Conservation (phyloP, 37 sponge, comb jelly and placozoan species). For the Oopsacas minuta region DNA sequence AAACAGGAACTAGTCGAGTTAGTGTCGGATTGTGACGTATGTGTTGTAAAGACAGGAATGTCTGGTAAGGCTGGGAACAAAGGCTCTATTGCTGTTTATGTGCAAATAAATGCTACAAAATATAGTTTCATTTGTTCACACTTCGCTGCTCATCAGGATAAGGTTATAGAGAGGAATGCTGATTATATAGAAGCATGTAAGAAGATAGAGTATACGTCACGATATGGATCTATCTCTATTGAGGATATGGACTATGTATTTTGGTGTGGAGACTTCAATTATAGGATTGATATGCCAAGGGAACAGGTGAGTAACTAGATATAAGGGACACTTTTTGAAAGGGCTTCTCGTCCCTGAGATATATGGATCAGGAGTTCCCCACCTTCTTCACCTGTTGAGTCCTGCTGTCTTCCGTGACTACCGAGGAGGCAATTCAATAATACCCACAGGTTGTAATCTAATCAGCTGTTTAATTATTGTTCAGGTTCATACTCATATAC, state of each 20-base stretch:
- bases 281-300: conserved; percentile 80
- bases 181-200: conserved; percentile 72
- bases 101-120: background rate
- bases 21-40: conserved; percentile 64
- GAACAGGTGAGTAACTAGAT: conserved; percentile 25
- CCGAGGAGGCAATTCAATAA: background rate
- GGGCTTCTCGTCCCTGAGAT: no score
- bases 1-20: conserved; percentile 57
- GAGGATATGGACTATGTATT: conserved; percentile 91
- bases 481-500: background rate
- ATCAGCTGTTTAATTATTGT: background rate
- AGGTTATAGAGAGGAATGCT: conserved; percentile 69
- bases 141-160: conserved; percentile 88
- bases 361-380: no score
- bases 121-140: conserved; percentile 92
- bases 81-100: conserved; percentile 64
- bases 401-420: background rate
- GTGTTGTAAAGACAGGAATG: conserved; percentile 90
- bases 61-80: conserved; percentile 93
- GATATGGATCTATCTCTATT: conserved; percentile 19
- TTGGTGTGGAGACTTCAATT: conserved; percentile 99
- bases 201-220: conserved; percentile 49
- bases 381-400: background rate
- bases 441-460: background rate
- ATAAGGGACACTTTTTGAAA: no score